phyloP scores from a whole-genome alignment of 2,113 vertebrate species.

The Otus sunia region DNA sequence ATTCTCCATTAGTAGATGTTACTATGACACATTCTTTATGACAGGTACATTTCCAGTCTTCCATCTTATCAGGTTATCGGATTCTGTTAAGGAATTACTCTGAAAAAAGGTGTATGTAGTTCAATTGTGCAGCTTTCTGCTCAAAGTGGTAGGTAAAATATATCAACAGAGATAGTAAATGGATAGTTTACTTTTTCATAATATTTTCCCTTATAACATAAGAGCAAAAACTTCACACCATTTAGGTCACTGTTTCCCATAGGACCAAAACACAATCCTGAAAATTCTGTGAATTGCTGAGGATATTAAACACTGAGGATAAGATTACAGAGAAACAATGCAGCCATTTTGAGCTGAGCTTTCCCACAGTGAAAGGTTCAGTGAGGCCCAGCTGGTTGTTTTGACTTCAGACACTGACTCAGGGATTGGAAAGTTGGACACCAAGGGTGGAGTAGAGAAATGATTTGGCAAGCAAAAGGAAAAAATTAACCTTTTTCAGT shows the following conservation, averaged over 20 bases:
- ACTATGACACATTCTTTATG: neutral
- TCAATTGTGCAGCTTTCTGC: neutral
- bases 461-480: constrained; percentile 61
- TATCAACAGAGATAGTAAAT: neutral
- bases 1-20: neutral
- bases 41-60: neutral
- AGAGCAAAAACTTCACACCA: constrained; percentile 38
- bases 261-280: constrained; percentile 50
- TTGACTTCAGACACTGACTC: constrained; percentile 77
- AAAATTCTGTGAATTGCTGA: constrained; percentile 66
- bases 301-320: constrained; percentile 69
- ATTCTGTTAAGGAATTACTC: neutral
- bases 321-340: constrained; percentile 75
- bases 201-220: constrained; percentile 18
- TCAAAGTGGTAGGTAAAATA: neutral
- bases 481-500: constrained; percentile 57
- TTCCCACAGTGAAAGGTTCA: constrained; percentile 74
- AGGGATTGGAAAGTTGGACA: constrained; percentile 72
- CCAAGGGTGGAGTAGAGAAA: constrained; percentile 66
- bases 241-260: constrained; percentile 57
- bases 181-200: constrained; percentile 10
- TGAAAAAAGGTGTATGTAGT: neutral
- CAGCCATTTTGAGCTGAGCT: constrained; percentile 69
- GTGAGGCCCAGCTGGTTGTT: constrained; percentile 71
- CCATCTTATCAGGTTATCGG: neutral